phyloP scores from a whole-genome alignment of 2,113 vertebrate genomes.

The Cryptomyrus ogoouensis region DNA sequence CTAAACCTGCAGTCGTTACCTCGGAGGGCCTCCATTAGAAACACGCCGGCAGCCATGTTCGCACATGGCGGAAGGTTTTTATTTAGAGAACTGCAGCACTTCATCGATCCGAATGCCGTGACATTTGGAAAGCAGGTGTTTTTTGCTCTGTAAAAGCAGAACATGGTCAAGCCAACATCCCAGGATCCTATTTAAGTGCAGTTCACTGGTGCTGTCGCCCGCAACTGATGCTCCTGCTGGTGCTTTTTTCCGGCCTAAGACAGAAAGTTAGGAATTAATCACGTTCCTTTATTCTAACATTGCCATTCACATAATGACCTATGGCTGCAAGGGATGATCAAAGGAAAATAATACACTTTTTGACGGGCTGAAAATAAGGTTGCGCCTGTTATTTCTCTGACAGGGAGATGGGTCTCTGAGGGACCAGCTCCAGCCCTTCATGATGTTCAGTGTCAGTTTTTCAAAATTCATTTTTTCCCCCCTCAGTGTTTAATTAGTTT shows the following conservation, averaged over 20 bases:
- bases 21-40: neutral
- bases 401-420: neutral
- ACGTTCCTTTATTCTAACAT: slow-evolving; percentile 6
- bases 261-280: neutral
- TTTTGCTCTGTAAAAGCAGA: neutral
- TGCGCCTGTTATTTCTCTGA: slow-evolving; percentile 4
- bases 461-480: neutral
- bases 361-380: neutral
- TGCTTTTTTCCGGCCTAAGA: neutral
- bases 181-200: neutral
- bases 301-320: slow-evolving; percentile 10
- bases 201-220: neutral
- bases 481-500: neutral
- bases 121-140: neutral
- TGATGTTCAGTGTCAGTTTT: slow-evolving; percentile 13
- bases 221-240: neutral
- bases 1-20: neutral
- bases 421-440: neutral
- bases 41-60: neutral
- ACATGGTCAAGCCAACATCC: neutral
- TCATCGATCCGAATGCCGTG: neutral
- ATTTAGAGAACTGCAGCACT: slow-evolving; percentile 6
- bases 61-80: neutral
- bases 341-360: slow-evolving; percentile 7
- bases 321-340: neutral